Conservation (phyloP, 2,797 vertebrate genomes). For the Synaphobranchus kaupii region DNA sequence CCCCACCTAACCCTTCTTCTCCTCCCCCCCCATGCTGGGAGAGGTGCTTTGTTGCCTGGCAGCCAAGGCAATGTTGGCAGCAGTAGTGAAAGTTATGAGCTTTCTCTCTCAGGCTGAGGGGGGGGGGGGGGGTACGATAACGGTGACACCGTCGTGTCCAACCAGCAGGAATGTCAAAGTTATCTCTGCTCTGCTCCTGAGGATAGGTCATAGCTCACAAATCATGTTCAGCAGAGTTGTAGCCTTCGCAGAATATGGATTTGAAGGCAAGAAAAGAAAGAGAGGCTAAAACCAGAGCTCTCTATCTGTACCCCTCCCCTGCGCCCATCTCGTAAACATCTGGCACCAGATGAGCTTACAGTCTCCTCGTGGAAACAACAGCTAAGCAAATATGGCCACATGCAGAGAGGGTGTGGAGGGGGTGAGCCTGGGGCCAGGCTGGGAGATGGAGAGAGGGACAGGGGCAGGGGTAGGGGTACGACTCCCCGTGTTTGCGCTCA, state of each 20-base stretch:
- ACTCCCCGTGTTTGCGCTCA: constrained; percentile 55
- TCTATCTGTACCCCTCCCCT: constrained; percentile 24
- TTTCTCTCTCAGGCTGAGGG: not conserved
- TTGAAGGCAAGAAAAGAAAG: not conserved
- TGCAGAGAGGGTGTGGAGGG: constrained; percentile 36
- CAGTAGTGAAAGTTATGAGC: constrained; percentile 14
- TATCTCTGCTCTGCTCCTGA: constrained; percentile 16
- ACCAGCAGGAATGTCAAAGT: constrained; percentile 19
- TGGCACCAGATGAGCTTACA: constrained; percentile 57
- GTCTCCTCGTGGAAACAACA: constrained; percentile 64
- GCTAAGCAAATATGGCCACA: constrained; percentile 63
- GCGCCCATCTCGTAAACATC: constrained; percentile 59
- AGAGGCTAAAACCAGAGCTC: not conserved
- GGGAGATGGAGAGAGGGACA: not conserved
- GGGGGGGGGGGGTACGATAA: constrained; percentile 1
- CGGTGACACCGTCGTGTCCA: not conserved
- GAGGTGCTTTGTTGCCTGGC: constrained; percentile 14
- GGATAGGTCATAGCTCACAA: not conserved
- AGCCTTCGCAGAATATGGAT: not conserved
- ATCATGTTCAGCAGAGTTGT: constrained; percentile 15
- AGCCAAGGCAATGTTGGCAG: not conserved
- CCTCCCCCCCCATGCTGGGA: constrained; percentile 11
- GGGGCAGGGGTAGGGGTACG: constrained; percentile 34
- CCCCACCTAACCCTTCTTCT: not conserved
- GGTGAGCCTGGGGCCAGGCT: not conserved